A percentile compares a stretch with the other conserved stretches of the same genome.
Evolutionary conservation across 1,140 invertebrate species (phyloP).

Genomic region (Caenorhabditis brenneri): DNA sequence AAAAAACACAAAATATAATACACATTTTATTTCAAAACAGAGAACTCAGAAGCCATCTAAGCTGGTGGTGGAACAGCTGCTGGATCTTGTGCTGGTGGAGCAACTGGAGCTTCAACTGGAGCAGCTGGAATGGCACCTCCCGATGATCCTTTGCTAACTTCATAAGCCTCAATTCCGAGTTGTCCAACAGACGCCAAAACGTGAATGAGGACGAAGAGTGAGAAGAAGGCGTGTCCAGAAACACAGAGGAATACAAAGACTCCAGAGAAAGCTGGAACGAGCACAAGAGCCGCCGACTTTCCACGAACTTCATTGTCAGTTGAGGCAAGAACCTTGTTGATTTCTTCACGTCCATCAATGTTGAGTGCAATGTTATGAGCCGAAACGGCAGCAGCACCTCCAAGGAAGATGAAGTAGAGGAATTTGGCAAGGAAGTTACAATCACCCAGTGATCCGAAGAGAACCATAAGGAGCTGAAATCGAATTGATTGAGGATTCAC

Average conservation of each 20-base stretch:
- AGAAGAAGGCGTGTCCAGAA: slow-evolving; percentile 24
- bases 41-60: too few relatives aligned
- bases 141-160: not conserved
- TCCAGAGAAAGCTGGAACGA: slow-evolving; percentile 21
- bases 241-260: slow-evolving; percentile 16
- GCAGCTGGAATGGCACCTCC: not conserved
- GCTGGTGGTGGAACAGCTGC: not conserved
- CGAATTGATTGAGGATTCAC: too few relatives aligned
- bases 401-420: slow-evolving; percentile 37
- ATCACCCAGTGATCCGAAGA: slow-evolving; percentile 12
- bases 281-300: not conserved
- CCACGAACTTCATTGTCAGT: slow-evolving; percentile 35
- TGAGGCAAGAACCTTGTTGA: not conserved
- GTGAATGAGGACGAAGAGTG: slow-evolving; percentile 28
- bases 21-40: not conserved
- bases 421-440: slow-evolving; percentile 28
- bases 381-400: slow-evolving; percentile 17
- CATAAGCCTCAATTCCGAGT: slow-evolving; percentile 29
- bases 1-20: too few relatives aligned
- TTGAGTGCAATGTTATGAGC: slow-evolving; percentile 14
- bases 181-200: slow-evolving; percentile 8
- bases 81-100: not conserved
- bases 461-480: slow-evolving; percentile 6
- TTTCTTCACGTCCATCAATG: slow-evolving; percentile 27
- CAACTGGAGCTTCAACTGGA: not conserved